phyloP scores from a whole-genome alignment of 2,113 vertebrate species.

The Dipodomys ordii region DNA sequence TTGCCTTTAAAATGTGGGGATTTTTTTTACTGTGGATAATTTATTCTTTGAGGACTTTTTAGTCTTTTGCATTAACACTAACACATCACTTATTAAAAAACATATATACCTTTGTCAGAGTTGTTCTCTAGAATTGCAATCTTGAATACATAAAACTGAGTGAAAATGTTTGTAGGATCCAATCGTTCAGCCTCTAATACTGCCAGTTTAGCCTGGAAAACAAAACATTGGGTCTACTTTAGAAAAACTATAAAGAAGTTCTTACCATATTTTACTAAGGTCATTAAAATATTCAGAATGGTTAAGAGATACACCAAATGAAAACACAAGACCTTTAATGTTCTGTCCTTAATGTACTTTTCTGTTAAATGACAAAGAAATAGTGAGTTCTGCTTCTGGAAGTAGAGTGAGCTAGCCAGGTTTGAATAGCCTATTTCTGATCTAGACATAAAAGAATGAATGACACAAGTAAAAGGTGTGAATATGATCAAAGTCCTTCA shows the following conservation, averaged over 20 bases:
- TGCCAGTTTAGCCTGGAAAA: slow-evolving; percentile 92
- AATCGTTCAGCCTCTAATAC: slow-evolving; percentile 90
- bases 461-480: too few relatives aligned
- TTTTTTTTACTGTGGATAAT: neutral
- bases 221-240: slow-evolving; percentile 49
- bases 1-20: slow-evolving; percentile 4
- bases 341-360: neutral
- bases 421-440: slow-evolving; percentile 8
- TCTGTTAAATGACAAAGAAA: slow-evolving; percentile 46
- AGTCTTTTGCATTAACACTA: slow-evolving; percentile 26
- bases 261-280: slow-evolving; percentile 50
- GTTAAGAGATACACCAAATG: neutral
- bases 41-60: slow-evolving; percentile 30
- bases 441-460: too few relatives aligned
- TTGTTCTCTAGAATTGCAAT: slow-evolving; percentile 91
- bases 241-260: slow-evolving; percentile 2
- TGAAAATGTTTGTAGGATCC: slow-evolving; percentile 93
- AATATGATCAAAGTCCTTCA: too few relatives aligned
- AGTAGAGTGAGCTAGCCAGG: neutral
- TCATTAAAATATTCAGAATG: slow-evolving; percentile 6
- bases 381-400: neutral
- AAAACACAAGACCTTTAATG: slow-evolving; percentile 44
- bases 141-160: slow-evolving; percentile 94
- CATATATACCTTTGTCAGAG: slow-evolving; percentile 87
- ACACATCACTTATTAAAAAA: slow-evolving; percentile 24